Conservation (phyloP, 2,797 vertebrate genomes). For the Scolopax bukidnonensis region DNA sequence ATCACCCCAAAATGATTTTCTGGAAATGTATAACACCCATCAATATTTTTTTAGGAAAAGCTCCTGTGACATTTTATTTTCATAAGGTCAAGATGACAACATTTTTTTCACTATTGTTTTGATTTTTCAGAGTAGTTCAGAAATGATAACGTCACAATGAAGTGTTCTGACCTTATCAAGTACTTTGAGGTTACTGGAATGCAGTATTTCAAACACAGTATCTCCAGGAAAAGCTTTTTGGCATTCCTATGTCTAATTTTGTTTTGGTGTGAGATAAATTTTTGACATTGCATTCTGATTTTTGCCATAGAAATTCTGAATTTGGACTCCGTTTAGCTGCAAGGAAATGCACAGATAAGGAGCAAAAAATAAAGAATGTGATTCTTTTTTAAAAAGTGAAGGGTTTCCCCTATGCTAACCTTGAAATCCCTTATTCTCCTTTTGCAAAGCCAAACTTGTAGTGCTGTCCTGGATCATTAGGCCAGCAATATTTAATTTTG, state of each 20-base stretch:
- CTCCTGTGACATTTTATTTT: background rate
- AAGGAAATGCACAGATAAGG: background rate
- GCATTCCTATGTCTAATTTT: background rate
- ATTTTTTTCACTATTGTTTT: background rate
- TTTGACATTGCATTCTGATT: background rate
- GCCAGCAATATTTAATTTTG: background rate
- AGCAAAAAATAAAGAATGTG: background rate
- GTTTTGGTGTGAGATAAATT: background rate
- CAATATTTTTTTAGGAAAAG: background rate
- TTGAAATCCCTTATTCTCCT: background rate
- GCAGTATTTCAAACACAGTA: background rate
- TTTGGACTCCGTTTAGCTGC: background rate
- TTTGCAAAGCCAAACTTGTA: background rate
- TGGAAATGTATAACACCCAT: background rate
- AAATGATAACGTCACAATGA: background rate
- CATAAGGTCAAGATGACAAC: background rate
- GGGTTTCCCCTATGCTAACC: background rate
- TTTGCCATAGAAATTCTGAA: background rate
- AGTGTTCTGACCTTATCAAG: background rate
- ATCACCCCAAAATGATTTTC: conserved; percentile 11
- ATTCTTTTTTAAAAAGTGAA: background rate
- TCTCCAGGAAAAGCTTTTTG: background rate
- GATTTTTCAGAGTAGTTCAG: background rate
- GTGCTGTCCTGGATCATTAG: background rate
- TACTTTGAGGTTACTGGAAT: background rate